Percentiles rank a stretch among this genome's conserved stretches.
Conservation (phyloP, 2,888 invertebrate species). For the Athrips mouffetella region DNA sequence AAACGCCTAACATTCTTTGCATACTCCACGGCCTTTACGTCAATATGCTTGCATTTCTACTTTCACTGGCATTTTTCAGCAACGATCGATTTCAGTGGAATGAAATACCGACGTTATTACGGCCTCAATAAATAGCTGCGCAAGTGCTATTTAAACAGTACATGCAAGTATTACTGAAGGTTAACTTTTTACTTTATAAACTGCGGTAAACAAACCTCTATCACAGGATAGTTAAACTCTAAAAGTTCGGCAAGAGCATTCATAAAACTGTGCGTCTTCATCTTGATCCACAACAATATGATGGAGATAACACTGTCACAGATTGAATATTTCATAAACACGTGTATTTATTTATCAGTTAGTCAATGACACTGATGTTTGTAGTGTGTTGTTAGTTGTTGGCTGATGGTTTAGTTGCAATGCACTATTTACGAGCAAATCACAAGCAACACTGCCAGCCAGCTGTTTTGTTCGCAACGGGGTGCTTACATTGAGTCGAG, state of each 20-base stretch:
- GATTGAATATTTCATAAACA: constrained; percentile 28
- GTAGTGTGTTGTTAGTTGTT: constrained; percentile 27
- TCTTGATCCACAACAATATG: constrained; percentile 32
- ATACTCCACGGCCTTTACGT: constrained; percentile 19
- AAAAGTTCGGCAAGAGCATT: constrained; percentile 38
- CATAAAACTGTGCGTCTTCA: constrained; percentile 37
- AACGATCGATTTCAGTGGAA: constrained; percentile 21
- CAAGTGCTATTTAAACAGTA: constrained; percentile 15
- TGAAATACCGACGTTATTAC: constrained; percentile 18
- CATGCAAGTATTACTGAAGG: constrained; percentile 15
- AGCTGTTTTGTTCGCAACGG: constrained; percentile 17
- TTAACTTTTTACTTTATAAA: background rate
- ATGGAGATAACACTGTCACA: constrained; percentile 36
- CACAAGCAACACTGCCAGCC: constrained; percentile 11
- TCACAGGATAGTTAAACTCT: constrained; percentile 42
- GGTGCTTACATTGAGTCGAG: constrained; percentile 22
- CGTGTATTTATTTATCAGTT: constrained; percentile 25
- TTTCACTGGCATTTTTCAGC: constrained; percentile 39
- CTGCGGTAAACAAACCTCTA: constrained; percentile 21
- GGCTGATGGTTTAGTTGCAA: too few species aligned
- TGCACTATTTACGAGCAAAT: constrained; percentile 18
- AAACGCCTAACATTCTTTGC: constrained; percentile 40
- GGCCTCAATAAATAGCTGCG: constrained; percentile 10
- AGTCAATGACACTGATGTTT: constrained; percentile 24
- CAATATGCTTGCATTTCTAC: constrained; percentile 30